phyloP scores from a whole-genome alignment of 2,888 invertebrate genomes.

The Plemyria rubiginata region DNA sequence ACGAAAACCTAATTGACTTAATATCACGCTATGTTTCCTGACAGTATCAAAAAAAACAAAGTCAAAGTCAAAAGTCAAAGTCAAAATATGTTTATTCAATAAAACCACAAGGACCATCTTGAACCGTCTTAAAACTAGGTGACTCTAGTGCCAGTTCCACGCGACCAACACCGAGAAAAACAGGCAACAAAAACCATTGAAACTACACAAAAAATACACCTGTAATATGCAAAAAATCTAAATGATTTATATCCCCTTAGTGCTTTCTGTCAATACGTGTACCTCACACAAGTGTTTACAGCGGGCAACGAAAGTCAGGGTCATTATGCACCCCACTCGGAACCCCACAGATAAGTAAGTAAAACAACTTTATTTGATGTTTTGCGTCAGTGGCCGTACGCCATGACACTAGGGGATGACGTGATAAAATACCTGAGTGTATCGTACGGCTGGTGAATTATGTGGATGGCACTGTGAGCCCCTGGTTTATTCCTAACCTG shows the following conservation, averaged over 20 bases:
- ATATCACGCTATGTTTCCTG: no score
- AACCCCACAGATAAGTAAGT: slow-evolving; percentile 77
- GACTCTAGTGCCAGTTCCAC: no score
- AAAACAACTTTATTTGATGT: slow-evolving; percentile 84
- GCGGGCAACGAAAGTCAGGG: slow-evolving; percentile 49
- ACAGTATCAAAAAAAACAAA: no score
- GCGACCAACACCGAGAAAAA: no score
- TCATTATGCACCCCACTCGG: slow-evolving; percentile 78
- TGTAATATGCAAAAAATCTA: background rate
- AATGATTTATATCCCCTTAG: slow-evolving; percentile 19
- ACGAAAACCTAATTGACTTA: no score
- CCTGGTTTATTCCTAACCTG: slow-evolving; percentile 21
- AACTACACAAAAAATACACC: background rate
- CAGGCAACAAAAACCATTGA: no score
- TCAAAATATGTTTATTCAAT: no score
- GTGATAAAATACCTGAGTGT: slow-evolving; percentile 62
- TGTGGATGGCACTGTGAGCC: slow-evolving; percentile 37
- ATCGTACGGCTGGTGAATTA: slow-evolving; percentile 43
- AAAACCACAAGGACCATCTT: no score
- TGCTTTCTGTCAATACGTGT: slow-evolving; percentile 27
- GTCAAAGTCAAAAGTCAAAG: no score
- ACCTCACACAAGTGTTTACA: slow-evolving; percentile 40
- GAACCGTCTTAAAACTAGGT: no score
- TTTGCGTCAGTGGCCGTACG: slow-evolving; percentile 64
- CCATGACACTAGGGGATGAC: slow-evolving; percentile 62